Evolutionary conservation across 2,888 invertebrate species (phyloP).

Genomic region (Watsonalla binaria): DNA sequence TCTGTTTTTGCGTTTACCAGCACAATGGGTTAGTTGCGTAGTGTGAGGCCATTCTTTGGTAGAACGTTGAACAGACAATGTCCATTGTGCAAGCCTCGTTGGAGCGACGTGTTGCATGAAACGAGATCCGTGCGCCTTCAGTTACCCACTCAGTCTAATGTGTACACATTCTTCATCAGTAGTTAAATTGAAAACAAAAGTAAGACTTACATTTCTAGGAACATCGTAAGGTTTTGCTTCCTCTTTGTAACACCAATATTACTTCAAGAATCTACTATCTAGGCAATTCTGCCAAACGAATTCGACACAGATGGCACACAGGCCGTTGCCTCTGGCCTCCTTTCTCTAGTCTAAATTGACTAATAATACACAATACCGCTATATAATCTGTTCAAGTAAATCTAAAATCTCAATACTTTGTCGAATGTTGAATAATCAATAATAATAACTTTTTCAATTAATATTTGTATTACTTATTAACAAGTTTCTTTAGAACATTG

Average conservation of each 20-base stretch:
- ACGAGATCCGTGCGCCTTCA: slow-evolving; percentile 39
- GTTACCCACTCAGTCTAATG: slow-evolving; percentile 18
- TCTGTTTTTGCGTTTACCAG: slow-evolving; percentile 40
- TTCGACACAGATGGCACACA: slow-evolving; percentile 7
- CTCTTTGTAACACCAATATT: not conserved
- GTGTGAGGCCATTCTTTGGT: slow-evolving; percentile 53
- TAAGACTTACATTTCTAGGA: not conserved
- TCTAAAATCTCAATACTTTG: too few relatives aligned
- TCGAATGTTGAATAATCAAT: too few relatives aligned
- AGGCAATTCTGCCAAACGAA: slow-evolving; percentile 6
- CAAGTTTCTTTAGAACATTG: not conserved
- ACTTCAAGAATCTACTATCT: not conserved
- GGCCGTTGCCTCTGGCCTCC: not conserved
- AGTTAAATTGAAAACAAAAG: not conserved
- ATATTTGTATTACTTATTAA: not conserved
- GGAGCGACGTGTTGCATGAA: slow-evolving; percentile 39
- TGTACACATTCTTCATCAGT: slow-evolving; percentile 6
- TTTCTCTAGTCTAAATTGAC: not conserved
- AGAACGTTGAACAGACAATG: slow-evolving; percentile 57
- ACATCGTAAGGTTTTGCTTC: not conserved
- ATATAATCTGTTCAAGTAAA: too few relatives aligned
- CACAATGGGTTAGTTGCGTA: slow-evolving; percentile 39
- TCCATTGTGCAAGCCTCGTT: slow-evolving; percentile 57
- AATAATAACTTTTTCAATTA: too few relatives aligned
- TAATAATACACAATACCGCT: not conserved